These are phyloP conservation scores for Gandaritis pyraliata DNA, from an alignment of 2,888 invertebrate species.

Conservation along the genomic window DNA sequence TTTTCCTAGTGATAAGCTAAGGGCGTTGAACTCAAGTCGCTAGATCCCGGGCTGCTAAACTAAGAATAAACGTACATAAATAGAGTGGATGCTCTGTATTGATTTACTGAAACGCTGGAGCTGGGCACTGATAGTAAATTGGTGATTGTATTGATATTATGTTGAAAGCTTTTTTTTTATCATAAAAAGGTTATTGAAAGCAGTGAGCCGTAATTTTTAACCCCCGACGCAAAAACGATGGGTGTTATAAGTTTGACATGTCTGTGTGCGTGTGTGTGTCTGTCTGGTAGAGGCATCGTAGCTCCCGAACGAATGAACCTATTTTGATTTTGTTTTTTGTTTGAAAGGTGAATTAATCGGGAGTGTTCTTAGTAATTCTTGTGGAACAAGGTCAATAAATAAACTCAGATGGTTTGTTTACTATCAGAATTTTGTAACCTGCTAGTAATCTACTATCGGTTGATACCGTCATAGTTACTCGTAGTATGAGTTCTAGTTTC, in stretches of 20 bases:
- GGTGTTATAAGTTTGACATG: too few species aligned
- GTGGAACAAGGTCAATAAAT: not conserved
- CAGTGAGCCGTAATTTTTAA: too few species aligned
- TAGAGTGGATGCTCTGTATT: constrained; percentile 24
- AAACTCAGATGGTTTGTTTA: constrained; percentile 1
- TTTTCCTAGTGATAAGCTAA: constrained; percentile 21
- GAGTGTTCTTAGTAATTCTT: too few species aligned
- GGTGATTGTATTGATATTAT: not conserved
- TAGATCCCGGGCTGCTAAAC: constrained; percentile 23
- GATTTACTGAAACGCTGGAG: constrained; percentile 15
- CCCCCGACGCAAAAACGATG: too few species aligned
- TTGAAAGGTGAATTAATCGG: too few species aligned
- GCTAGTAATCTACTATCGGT: not conserved
- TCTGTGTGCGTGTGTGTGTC: too few species aligned
- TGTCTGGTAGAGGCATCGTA: too few species aligned
- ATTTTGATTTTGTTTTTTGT: too few species aligned
- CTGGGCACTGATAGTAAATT: constrained; percentile 3
- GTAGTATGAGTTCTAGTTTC: not conserved
- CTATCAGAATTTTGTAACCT: not conserved
- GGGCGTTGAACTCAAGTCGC: constrained; percentile 24
- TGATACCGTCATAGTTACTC: not conserved
- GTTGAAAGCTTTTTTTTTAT: not conserved
- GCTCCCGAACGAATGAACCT: too few species aligned
- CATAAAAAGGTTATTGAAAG: not conserved
- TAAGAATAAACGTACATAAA: constrained; percentile 21